Evolutionary conservation across 2,113 vertebrate species (phyloP), one percentile per base, ranked within the genome.

Genomic region (Archilochus colubris): DNA sequence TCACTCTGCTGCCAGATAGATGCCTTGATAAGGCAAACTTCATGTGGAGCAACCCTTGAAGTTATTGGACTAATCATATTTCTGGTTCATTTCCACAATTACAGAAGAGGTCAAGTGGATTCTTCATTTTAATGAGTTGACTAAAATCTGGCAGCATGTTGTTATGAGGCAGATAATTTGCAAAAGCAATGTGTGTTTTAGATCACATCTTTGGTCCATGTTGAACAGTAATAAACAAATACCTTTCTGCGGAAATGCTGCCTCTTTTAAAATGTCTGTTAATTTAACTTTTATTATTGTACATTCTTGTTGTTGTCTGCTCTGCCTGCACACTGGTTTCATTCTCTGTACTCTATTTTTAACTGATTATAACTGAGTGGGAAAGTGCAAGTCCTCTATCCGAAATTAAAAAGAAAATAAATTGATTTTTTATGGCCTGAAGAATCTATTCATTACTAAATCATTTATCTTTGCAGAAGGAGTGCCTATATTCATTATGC

Each of bases 391-490:
- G 97, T 90, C 96, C 95, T 96, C 82, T 95, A 90, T 94, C 93
- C 95, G 94, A 97, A 96, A 97, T 95, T 97, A 96, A 97, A 96
- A 97, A 96, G 97, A 96, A 98, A 98, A 97, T 97, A 97, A 97
- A 98, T 97, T 91, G 97, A 96, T 97, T 97, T 97, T 98, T 97
- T 97, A 98, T 97, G 97, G 96, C 97, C 96, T 96, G 89, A 93
- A 97, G 96, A 96, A 97, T 96, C 97, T 94, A 94, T 98, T 98
- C 96, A 97, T 97, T 97, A 97, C 91, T 96, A 96, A 97, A 97
- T 96, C 95, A 96, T 98, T 97, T 98, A 96, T 97, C 97, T 97
- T 96, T 97, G 95, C 93, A 95, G 97, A 68, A 95, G 66, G 92
- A 89, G 70, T 82, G 93, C 91, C 95, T 96, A 91, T 95, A 82